phyloP scores from a whole-genome alignment of 2,888 invertebrate genomes.

The Branchipolynoe longqiensis region DNA sequence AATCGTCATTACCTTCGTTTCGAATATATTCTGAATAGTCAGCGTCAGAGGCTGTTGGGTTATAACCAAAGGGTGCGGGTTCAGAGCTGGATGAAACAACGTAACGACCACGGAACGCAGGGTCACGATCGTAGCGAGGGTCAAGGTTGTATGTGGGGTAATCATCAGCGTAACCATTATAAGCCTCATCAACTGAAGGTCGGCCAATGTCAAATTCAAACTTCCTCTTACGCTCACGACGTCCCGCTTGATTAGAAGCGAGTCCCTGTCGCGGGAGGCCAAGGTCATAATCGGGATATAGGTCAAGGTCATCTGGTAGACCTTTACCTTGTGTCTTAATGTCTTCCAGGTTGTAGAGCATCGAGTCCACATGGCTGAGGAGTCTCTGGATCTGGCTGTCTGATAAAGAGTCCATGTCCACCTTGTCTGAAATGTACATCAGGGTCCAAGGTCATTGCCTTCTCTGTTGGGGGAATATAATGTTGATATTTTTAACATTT shows the following conservation, averaged over 20 bases:
- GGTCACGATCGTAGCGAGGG: slow-evolving; percentile 20
- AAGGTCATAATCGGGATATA: not conserved
- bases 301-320: not conserved
- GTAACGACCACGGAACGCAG: slow-evolving; percentile 2
- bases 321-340: slow-evolving; percentile 18
- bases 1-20: slow-evolving; percentile 8
- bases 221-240: slow-evolving; percentile 9
- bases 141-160: slow-evolving; percentile 30
- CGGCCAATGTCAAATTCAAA: not conserved
- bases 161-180: not conserved
- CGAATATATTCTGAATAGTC: not conserved
- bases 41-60: not conserved
- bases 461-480: too few species aligned
- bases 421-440: slow-evolving; percentile 39
- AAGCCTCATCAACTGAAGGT: not conserved
- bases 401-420: slow-evolving; percentile 10
- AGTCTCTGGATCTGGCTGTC: slow-evolving; percentile 41
- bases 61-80: slow-evolving; percentile 6
- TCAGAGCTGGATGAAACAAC: slow-evolving; percentile 3
- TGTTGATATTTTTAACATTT: too few species aligned
- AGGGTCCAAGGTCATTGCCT: too few species aligned
- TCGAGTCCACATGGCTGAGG: slow-evolving; percentile 43
- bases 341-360: slow-evolving; percentile 45
- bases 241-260: not conserved
- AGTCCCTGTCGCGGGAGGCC: not conserved